Evolutionary conservation across 2,888 invertebrate genomes (phyloP).

Genomic region (Drosophila maculinotata): DNA sequence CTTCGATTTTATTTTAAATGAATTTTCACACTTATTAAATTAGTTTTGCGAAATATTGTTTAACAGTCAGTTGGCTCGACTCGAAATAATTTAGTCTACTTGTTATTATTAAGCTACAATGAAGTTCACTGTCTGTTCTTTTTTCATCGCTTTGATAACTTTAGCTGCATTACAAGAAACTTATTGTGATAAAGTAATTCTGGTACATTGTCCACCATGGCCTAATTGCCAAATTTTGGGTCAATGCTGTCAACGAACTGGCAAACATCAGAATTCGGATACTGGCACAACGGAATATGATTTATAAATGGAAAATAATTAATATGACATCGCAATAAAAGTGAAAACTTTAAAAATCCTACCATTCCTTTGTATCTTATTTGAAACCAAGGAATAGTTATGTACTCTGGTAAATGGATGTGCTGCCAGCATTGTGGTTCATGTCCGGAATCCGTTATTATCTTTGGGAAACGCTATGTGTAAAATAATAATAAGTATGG

Average conservation of each 20-base stretch:
- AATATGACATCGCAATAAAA: background rate
- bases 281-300: background rate
- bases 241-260: slow-evolving; percentile 6
- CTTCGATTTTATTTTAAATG: background rate
- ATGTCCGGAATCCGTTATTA: background rate
- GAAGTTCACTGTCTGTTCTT: background rate
- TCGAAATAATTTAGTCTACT: too few species aligned
- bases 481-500: slow-evolving; percentile 7
- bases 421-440: background rate
- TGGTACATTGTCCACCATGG: slow-evolving; percentile 22
- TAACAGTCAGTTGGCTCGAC: too few species aligned
- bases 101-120: background rate
- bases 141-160: background rate
- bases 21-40: slow-evolving; percentile 3
- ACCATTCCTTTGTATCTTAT: background rate
- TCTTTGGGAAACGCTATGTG: slow-evolving; percentile 1
- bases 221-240: background rate
- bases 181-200: background rate
- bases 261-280: background rate
- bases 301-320: background rate
- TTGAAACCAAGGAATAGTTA: background rate
- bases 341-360: background rate
- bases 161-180: background rate
- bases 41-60: background rate
- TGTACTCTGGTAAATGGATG: background rate